Percentiles rank a stretch among this genome's conserved stretches.
These are phyloP conservation scores for Aspidiotus destructor DNA, from an alignment of 2,888 invertebrate species.

Conservation along the genomic window DNA sequence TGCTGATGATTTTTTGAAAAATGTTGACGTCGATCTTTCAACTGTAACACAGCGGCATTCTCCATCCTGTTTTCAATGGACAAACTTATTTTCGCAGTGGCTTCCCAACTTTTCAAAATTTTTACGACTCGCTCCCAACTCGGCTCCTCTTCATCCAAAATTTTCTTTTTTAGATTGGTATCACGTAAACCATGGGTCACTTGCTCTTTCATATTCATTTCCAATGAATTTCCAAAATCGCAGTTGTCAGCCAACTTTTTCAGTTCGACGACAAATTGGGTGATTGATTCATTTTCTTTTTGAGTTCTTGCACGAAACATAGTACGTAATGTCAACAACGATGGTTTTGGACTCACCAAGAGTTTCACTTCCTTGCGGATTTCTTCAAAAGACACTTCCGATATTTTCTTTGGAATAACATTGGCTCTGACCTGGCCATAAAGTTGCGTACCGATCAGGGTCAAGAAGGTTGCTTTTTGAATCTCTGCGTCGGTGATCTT, in stretches of 20 bases:
- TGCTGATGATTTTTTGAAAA: too few relatives aligned
- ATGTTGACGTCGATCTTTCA: too few relatives aligned
- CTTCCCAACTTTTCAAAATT: slow-evolving; percentile 16
- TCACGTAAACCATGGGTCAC: slow-evolving; percentile 5
- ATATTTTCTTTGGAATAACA: not conserved
- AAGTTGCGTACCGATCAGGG: slow-evolving; percentile 12
- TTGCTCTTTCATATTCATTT: slow-evolving; percentile 6
- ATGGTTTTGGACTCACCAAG: slow-evolving; percentile 16
- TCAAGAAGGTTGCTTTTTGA: slow-evolving; percentile 9
- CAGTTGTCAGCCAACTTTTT: slow-evolving; percentile 12
- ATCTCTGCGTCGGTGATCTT: not conserved
- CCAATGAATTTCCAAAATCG: slow-evolving; percentile 10
- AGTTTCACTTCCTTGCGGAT: slow-evolving; percentile 7
- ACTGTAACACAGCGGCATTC: not conserved
- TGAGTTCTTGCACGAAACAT: slow-evolving; percentile 12
- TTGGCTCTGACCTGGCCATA: slow-evolving; percentile 12
- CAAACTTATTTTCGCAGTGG: slow-evolving; percentile 7
- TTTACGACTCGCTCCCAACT: slow-evolving; percentile 6
- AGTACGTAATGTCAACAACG: not conserved
- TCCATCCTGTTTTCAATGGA: not conserved
- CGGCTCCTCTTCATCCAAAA: slow-evolving; percentile 12
- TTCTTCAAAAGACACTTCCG: not conserved
- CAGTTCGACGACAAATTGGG: slow-evolving; percentile 8
- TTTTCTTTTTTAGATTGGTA: slow-evolving; percentile 12
- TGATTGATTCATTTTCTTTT: slow-evolving; percentile 11